A percentile compares a stretch with the other conserved stretches of the same genome.
These are phyloP conservation scores for Muscina levida DNA, from an alignment of 2,888 invertebrate genomes.

Conservation along the genomic window DNA sequence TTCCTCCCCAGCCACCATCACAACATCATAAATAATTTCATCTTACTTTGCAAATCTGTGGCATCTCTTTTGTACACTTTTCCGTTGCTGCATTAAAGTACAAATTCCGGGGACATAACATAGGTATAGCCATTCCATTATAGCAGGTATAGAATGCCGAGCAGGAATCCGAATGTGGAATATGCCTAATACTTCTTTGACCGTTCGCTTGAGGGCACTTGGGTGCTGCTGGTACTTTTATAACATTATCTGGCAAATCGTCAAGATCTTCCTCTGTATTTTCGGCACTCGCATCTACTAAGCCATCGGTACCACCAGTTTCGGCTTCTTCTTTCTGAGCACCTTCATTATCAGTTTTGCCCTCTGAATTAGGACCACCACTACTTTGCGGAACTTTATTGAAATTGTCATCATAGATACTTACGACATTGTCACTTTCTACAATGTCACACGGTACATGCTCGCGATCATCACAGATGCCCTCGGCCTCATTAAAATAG, in stretches of 20 bases:
- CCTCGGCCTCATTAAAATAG: constrained; percentile 68
- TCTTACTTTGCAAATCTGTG: constrained; percentile 68
- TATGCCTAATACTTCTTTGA: constrained; percentile 62
- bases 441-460: constrained; percentile 63
- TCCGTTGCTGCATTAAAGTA: constrained; percentile 68
- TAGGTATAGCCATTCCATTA: constrained; percentile 70
- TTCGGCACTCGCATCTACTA: too few species aligned
- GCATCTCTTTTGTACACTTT: constrained; percentile 69
- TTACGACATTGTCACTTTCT: constrained; percentile 41
- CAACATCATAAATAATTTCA: too few species aligned
- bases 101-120: constrained; percentile 70
- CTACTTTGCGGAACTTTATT: not conserved
- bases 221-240: not conserved
- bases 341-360: not conserved
- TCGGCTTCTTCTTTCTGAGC: not conserved
- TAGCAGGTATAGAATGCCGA: constrained; percentile 73
- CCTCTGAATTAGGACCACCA: not conserved
- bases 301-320: not conserved
- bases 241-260: not conserved
- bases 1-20: too few species aligned
- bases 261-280: not conserved
- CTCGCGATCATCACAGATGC: constrained; percentile 68
- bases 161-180: constrained; percentile 71
- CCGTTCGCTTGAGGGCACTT: constrained; percentile 65
- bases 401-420: constrained; percentile 47